Percentiles rank a stretch among this genome's conserved stretches.
These are phyloP conservation scores for Montipora foliosa DNA, from an alignment of 64 coral and sea anemone genomes.

Conservation along the genomic window DNA sequence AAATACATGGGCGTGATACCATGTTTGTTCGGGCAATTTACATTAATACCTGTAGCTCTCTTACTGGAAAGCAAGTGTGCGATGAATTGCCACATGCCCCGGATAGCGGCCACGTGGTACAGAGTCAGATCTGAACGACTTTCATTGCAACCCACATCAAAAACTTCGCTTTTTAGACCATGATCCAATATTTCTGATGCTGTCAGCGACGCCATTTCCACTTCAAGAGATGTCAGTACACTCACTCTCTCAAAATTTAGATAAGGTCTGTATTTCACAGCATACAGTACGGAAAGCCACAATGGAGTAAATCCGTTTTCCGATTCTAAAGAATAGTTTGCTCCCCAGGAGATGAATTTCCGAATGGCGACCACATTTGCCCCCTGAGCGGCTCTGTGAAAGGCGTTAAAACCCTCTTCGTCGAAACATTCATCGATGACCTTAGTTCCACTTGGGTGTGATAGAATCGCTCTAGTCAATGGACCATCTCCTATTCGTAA, in stretches of 20 bases:
- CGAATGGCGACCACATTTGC: slow-evolving; percentile 81
- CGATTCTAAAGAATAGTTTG: background rate
- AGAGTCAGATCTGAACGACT: slow-evolving; percentile 31
- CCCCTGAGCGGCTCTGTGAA: slow-evolving; percentile 89
- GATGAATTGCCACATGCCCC: slow-evolving; percentile 87
- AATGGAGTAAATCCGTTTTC: slow-evolving; percentile 33
- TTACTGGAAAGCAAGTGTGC: slow-evolving; percentile 28
- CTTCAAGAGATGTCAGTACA: slow-evolving; percentile 67
- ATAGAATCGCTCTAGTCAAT: slow-evolving; percentile 57
- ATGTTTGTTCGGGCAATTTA: slow-evolving; percentile 75
- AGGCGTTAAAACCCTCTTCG: slow-evolving; percentile 63
- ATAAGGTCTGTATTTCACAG: slow-evolving; percentile 64
- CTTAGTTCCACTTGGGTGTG: slow-evolving; percentile 43
- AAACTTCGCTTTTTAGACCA: background rate
- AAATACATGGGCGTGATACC: slow-evolving; percentile 87
- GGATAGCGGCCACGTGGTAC: slow-evolving; percentile 73
- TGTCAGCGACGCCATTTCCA: slow-evolving; percentile 75
- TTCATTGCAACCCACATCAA: slow-evolving; percentile 72
- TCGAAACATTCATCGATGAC: slow-evolving; percentile 79
- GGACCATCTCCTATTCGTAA: slow-evolving; percentile 52
- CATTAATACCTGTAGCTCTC: slow-evolving; percentile 51
- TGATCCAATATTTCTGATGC: slow-evolving; percentile 57
- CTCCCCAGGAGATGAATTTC: slow-evolving; percentile 72
- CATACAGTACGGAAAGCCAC: slow-evolving; percentile 57
- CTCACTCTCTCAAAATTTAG: slow-evolving; percentile 35